Conservation (phyloP, 2,113 vertebrate genomes). For the Phalacrocorax brasilianus region DNA sequence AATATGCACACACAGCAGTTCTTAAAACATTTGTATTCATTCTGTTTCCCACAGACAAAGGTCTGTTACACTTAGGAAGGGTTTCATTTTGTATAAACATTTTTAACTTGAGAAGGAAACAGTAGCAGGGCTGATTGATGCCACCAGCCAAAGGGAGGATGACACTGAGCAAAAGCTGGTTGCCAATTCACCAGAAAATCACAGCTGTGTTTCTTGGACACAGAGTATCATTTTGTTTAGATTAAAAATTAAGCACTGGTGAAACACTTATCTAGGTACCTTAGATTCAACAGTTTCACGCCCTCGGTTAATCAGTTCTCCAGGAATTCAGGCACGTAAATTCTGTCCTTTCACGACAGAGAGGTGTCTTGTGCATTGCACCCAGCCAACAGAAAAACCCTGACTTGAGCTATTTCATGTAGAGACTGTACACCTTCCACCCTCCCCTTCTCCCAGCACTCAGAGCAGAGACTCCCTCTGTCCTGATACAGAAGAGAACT, state of each 20-base stretch:
- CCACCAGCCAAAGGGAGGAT: background rate
- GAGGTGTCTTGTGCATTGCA: background rate
- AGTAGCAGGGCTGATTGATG: background rate
- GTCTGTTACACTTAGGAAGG: background rate
- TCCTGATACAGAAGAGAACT: rapidly evolving
- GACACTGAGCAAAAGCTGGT: rapidly evolving
- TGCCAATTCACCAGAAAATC: background rate
- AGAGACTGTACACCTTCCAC: background rate
- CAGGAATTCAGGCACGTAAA: background rate
- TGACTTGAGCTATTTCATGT: rapidly evolving
- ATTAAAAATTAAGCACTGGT: background rate
- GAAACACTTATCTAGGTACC: background rate
- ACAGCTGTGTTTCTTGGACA: background rate
- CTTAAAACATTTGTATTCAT: background rate
- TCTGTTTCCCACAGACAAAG: background rate
- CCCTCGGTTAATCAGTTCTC: background rate
- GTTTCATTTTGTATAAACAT: background rate
- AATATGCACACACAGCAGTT: background rate
- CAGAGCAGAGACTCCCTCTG: too few species aligned
- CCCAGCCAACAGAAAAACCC: background rate
- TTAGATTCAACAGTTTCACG: background rate
- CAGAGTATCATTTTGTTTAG: background rate
- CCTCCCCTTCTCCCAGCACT: background rate
- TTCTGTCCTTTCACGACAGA: background rate
- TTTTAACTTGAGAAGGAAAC: background rate